Percentiles rank a stretch among this genome's conserved stretches.
phyloP scores from a whole-genome alignment of 2,113 vertebrate species.

The Chelonoidis abingdonii region DNA sequence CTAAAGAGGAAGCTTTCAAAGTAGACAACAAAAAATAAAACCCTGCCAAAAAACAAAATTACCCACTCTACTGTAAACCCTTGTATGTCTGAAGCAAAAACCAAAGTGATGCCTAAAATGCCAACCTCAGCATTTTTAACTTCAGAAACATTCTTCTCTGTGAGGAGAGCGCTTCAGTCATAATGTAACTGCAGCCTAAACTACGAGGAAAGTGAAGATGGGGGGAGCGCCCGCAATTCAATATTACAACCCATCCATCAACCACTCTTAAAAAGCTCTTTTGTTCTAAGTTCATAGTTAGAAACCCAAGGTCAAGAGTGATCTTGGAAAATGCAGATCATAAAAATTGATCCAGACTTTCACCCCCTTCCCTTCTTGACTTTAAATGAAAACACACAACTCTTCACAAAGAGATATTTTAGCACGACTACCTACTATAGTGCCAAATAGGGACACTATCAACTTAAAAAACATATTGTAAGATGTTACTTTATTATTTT shows the following conservation, averaged over 20 bases:
- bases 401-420: neutral
- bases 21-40: neutral
- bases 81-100: neutral
- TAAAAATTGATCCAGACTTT: conserved; percentile 34
- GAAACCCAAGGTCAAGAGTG: conserved; percentile 49
- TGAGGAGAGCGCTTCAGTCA: neutral
- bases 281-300: conserved; percentile 53
- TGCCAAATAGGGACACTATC: neutral
- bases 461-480: neutral
- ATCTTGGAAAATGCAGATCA: conserved; percentile 31
- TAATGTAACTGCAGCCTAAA: neutral
- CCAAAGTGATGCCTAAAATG: neutral
- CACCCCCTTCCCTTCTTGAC: neutral
- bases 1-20: neutral
- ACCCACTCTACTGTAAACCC: neutral
- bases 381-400: neutral
- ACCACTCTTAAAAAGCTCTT: conserved; percentile 44
- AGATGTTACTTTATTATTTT: neutral
- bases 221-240: conserved; percentile 21
- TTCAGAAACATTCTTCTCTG: neutral
- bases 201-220: neutral
- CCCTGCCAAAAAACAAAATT: neutral
- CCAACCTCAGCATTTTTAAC: conserved; percentile 24
- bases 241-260: conserved; percentile 64
- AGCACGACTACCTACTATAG: accelerated